A percentile compares a stretch with the other conserved stretches of the same genome.
Conservation (phyloP, 2,888 invertebrate species). For the Rhodophaea formosa region DNA sequence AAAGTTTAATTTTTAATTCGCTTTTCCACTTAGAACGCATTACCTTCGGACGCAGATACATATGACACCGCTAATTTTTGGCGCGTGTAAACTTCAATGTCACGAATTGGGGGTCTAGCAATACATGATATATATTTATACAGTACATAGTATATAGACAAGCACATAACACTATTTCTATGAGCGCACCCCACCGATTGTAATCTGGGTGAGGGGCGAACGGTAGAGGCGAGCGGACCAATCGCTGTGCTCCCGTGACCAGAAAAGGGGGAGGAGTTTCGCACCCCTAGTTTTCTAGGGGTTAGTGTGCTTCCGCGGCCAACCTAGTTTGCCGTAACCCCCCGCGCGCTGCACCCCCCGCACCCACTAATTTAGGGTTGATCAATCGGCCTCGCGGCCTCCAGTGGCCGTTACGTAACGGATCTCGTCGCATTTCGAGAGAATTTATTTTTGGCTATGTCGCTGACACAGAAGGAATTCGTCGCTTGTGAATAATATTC, state of each 20-base stretch:
- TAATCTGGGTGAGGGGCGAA: slow-evolving; percentile 78
- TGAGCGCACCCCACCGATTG: slow-evolving; percentile 80
- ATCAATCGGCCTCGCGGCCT: slow-evolving; percentile 69
- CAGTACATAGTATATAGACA: slow-evolving; percentile 65
- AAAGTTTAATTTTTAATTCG: neutral
- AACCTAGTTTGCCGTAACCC: slow-evolving; percentile 77
- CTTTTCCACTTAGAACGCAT: neutral
- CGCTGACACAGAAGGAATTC: neutral
- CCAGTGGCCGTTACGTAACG: slow-evolving; percentile 65
- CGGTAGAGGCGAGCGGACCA: slow-evolving; percentile 72
- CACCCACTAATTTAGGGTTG: slow-evolving; percentile 78
- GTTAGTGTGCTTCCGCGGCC: slow-evolving; percentile 81
- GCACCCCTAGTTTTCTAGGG: slow-evolving; percentile 82
- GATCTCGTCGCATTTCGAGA: slow-evolving; percentile 51
- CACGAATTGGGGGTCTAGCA: slow-evolving; percentile 63
- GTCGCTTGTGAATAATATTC: neutral
- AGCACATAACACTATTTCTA: slow-evolving; percentile 78
- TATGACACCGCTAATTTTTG: neutral
- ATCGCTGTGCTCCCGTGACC: slow-evolving; percentile 78
- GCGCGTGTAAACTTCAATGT: slow-evolving; percentile 52
- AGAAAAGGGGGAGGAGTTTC: slow-evolving; percentile 81
- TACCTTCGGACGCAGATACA: neutral
- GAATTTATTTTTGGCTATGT: slow-evolving; percentile 12
- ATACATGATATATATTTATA: slow-evolving; percentile 59
- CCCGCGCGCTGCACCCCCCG: slow-evolving; percentile 63